phyloP scores from a whole-genome alignment of 2,797 vertebrate genomes.

The Lepilemur ruficaudatus region DNA sequence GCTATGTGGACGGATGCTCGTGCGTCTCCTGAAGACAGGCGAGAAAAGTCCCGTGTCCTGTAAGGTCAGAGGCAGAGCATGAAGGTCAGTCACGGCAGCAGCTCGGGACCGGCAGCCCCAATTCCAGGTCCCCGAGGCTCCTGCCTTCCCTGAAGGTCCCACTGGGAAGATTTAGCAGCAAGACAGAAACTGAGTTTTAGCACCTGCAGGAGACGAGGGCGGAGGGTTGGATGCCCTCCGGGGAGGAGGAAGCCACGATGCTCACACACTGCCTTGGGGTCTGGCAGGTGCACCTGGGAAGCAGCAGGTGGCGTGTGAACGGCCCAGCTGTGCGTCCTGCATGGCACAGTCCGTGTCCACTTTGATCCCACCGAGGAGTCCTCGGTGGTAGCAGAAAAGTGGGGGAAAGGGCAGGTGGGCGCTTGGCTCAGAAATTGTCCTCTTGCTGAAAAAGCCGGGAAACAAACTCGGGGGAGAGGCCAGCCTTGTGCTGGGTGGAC shows the following conservation, averaged over 20 bases:
- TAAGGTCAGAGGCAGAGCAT: rapidly evolving
- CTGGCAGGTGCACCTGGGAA: not conserved
- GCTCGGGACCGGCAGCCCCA: rapidly evolving
- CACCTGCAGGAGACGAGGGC: not conserved
- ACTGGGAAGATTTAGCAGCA: too few relatives aligned
- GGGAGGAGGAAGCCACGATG: rapidly evolving
- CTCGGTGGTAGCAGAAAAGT: rapidly evolving
- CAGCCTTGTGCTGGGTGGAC: rapidly evolving
- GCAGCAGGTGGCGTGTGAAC: not conserved
- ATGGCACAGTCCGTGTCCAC: rapidly evolving
- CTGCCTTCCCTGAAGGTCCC: rapidly evolving
- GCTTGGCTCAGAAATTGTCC: not conserved
- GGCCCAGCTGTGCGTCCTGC: not conserved
- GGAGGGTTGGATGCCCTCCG: not conserved
- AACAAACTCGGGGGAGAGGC: rapidly evolving
- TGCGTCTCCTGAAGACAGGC: not conserved
- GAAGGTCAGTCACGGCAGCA: rapidly evolving
- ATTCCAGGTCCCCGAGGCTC: rapidly evolving
- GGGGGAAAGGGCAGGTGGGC: too few relatives aligned
- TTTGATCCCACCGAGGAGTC: not conserved
- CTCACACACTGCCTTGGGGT: not conserved
- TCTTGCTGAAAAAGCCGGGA: not conserved
- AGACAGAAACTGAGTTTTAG: too few relatives aligned
- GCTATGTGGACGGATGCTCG: rapidly evolving
- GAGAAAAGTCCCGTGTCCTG: rapidly evolving